Percentiles rank a stretch among this genome's conserved stretches.
These are phyloP conservation scores for Carabus problematicus DNA, from an alignment of 2,888 invertebrate genomes.

Conservation along the genomic window DNA sequence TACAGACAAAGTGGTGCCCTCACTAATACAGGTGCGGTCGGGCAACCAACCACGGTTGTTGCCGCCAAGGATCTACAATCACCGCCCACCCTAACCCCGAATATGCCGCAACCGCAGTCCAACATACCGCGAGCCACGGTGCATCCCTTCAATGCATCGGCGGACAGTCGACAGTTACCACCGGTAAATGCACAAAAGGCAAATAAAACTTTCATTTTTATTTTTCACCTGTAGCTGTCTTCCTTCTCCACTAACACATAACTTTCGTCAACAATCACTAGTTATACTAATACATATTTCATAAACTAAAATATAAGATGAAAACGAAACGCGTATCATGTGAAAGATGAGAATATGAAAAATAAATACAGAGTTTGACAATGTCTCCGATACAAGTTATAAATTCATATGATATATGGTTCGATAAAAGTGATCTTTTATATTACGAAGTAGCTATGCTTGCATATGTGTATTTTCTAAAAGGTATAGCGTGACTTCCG, in stretches of 20 bases:
- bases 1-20: constrained; percentile 56
- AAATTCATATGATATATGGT: too few relatives aligned
- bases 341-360: too few relatives aligned
- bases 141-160: constrained; percentile 53
- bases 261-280: background rate
- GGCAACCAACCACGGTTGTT: constrained; percentile 50
- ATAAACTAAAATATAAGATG: background rate
- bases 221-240: background rate
- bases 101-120: constrained; percentile 56
- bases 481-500: too few relatives aligned
- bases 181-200: constrained; percentile 49
- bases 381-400: too few relatives aligned
- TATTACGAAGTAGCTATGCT: too few relatives aligned
- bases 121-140: constrained; percentile 55
- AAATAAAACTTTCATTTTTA: background rate
- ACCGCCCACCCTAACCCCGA: constrained; percentile 47
- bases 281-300: background rate
- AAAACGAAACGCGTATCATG: too few relatives aligned
- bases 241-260: too few relatives aligned
- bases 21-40: constrained; percentile 51
- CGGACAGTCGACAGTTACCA: constrained; percentile 54
- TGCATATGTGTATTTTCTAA: too few relatives aligned
- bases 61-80: constrained; percentile 49
- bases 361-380: too few relatives aligned
- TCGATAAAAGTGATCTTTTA: too few relatives aligned